phyloP scores from a whole-genome alignment of 1,140 invertebrate species.

The Ptiloglossa arizonensis region DNA sequence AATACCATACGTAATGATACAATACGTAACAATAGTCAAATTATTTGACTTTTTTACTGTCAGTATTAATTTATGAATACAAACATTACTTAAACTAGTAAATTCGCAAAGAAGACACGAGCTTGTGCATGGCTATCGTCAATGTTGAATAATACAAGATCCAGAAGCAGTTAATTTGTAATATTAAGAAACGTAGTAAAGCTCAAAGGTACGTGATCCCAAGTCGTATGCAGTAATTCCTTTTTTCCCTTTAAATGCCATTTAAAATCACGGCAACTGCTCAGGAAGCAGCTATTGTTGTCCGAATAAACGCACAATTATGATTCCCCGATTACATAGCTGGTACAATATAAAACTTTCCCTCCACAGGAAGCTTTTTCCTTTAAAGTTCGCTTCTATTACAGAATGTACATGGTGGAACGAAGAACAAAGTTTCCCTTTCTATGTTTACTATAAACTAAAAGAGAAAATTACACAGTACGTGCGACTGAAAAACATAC shows the following conservation, averaged over 20 bases:
- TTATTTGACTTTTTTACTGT: too few species aligned
- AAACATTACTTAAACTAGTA: too few species aligned
- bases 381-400: conserved; percentile 54
- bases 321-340: conserved; percentile 52
- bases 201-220: background rate
- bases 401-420: conserved; percentile 28
- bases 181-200: background rate
- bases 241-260: background rate
- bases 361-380: conserved; percentile 41
- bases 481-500: conserved; percentile 28
- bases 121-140: too few species aligned
- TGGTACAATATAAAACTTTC: conserved; percentile 53
- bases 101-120: too few species aligned
- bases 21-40: too few species aligned
- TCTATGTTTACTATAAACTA: conserved; percentile 47
- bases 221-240: background rate
- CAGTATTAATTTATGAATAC: too few species aligned
- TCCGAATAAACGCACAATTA: conserved; percentile 46
- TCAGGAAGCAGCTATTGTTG: conserved; percentile 7
- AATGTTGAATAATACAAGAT: background rate
- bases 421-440: conserved; percentile 55
- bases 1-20: too few species aligned
- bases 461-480: conserved; percentile 33
- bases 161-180: background rate
- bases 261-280: background rate